These are phyloP conservation scores for Procambarus virginalis DNA, from an alignment of 1,140 invertebrate species.

Conservation along the genomic window DNA sequence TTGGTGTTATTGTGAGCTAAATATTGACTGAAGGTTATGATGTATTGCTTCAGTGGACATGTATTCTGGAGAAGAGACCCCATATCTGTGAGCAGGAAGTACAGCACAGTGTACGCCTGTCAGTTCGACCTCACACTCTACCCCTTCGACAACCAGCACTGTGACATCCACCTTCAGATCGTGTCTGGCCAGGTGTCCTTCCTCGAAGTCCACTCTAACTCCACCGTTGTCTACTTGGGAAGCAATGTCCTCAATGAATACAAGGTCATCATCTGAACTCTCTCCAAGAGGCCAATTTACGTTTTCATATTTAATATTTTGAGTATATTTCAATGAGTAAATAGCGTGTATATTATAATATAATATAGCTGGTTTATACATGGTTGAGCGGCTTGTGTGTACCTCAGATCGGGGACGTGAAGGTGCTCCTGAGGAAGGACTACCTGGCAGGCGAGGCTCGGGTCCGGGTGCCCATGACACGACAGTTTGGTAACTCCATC, in stretches of 20 bases:
- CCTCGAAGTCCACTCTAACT: constrained; percentile 39
- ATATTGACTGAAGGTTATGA: too few relatives aligned
- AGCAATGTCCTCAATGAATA: constrained; percentile 50
- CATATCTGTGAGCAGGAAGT: constrained; percentile 61
- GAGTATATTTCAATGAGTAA: too few relatives aligned
- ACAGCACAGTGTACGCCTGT: constrained; percentile 66
- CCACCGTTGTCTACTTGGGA: constrained; percentile 33
- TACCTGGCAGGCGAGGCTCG: constrained; percentile 29
- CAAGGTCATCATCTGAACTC: constrained; percentile 1
- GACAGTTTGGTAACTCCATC: constrained; percentile 48
- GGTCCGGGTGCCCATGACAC: constrained; percentile 50
- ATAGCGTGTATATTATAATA: too few relatives aligned
- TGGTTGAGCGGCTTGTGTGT: background rate
- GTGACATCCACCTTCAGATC: constrained; percentile 62
- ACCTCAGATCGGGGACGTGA: constrained; percentile 38
- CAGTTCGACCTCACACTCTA: constrained; percentile 68
- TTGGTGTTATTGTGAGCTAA: too few relatives aligned
- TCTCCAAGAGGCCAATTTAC: too few relatives aligned
- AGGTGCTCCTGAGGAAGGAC: constrained; percentile 16
- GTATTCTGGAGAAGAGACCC: constrained; percentile 62
- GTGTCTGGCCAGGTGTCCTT: constrained; percentile 63
- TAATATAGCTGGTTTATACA: too few relatives aligned
- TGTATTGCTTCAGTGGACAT: constrained; percentile 43
- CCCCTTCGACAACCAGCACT: constrained; percentile 67
- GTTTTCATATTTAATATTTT: too few relatives aligned